These are phyloP conservation scores for Chunga burmeisteri DNA, from an alignment of 2,113 vertebrate species.

Conservation along the genomic window DNA sequence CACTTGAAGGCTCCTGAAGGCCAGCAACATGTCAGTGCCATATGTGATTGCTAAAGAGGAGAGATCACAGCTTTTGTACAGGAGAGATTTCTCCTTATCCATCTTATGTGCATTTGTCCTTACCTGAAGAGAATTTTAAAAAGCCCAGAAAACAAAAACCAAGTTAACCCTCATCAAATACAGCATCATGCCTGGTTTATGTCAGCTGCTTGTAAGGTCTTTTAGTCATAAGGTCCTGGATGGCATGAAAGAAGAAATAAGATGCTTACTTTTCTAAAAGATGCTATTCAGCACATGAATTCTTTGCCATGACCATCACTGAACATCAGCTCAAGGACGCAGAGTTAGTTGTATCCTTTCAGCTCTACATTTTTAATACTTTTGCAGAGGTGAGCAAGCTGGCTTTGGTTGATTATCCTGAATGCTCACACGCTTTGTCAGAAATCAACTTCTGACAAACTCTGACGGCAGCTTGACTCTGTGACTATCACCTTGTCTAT, in stretches of 20 bases:
- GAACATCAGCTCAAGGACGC: not conserved
- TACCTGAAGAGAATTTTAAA: not conserved
- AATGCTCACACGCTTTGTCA: not conserved
- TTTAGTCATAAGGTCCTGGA: not conserved
- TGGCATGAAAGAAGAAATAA: not conserved
- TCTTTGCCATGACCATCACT: not conserved
- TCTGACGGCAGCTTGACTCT: not conserved
- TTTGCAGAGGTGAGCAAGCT: not conserved
- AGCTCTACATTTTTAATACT: not conserved
- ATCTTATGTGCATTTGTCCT: not conserved
- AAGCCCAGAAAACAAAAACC: not conserved
- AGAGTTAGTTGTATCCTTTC: not conserved
- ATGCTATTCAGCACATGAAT: not conserved
- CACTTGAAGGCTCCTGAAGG: not conserved
- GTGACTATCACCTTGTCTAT: not conserved
- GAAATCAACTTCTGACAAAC: not conserved
- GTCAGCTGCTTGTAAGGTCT: not conserved
- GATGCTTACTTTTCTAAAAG: not conserved
- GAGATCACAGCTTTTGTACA: not conserved
- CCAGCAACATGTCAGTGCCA: not conserved
- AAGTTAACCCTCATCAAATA: not conserved
- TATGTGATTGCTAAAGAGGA: not conserved
- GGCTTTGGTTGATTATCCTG: not conserved
- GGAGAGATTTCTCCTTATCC: not conserved
- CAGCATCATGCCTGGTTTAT: not conserved